Evolutionary conservation across 1,140 invertebrate genomes (phyloP).

Genomic region (Sinonovacula constricta): DNA sequence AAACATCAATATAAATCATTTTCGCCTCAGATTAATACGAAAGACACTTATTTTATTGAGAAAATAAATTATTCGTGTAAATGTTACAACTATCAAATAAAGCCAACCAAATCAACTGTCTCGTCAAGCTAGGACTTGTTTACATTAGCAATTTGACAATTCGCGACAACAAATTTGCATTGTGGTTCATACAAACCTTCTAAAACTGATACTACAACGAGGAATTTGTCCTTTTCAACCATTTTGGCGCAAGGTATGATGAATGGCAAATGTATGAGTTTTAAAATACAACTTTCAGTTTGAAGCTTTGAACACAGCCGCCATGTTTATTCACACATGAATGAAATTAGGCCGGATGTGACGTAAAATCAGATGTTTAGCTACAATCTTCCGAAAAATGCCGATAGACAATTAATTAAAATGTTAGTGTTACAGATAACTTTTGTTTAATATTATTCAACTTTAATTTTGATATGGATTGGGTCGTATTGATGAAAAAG

Average conservation of each 20-base stretch:
- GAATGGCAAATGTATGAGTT: not conserved
- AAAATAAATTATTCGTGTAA: too few relatives aligned
- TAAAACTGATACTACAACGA: conserved; percentile 75
- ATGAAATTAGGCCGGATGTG: conserved; percentile 4
- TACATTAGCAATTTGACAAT: too few relatives aligned
- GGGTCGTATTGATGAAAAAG: not conserved
- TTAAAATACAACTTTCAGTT: conserved; percentile 6
- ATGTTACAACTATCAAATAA: too few relatives aligned
- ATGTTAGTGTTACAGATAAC: not conserved
- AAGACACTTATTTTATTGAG: too few relatives aligned
- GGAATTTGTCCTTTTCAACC: conserved; percentile 71
- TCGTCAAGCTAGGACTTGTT: too few relatives aligned
- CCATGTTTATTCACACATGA: conserved; percentile 60
- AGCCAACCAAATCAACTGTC: too few relatives aligned
- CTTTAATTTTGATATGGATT: not conserved
- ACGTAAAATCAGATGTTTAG: conserved; percentile 33
- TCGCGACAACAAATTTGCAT: too few relatives aligned
- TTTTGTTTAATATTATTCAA: not conserved
- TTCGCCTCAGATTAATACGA: too few relatives aligned
- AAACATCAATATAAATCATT: too few relatives aligned
- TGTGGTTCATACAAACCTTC: too few relatives aligned
- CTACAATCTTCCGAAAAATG: not conserved
- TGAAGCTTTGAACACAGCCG: conserved; percentile 73
- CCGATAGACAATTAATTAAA: not conserved
- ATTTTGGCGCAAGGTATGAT: conserved; percentile 54